These are phyloP conservation scores for Argyresthia goedartella DNA, from an alignment of 2,888 invertebrate species.

Conservation along the genomic window DNA sequence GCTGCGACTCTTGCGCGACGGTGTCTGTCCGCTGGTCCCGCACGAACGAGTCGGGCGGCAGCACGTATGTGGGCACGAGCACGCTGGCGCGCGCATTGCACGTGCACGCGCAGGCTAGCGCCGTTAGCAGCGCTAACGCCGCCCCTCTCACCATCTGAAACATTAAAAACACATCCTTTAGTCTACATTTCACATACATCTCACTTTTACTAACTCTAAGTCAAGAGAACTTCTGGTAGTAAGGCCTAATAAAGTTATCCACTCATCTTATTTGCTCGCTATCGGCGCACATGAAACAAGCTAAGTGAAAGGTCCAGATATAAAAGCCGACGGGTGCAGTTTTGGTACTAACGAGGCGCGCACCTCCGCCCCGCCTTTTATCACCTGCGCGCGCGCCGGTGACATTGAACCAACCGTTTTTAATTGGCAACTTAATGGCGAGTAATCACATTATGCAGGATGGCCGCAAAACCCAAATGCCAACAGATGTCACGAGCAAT, in stretches of 20 bases:
- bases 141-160: slow-evolving; percentile 71
- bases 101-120: slow-evolving; percentile 55
- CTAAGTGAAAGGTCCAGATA: slow-evolving; percentile 63
- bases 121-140: slow-evolving; percentile 58
- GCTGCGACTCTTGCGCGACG: slow-evolving; percentile 46
- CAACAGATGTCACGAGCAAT: slow-evolving; percentile 18
- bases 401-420: slow-evolving; percentile 67
- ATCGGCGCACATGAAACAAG: slow-evolving; percentile 43
- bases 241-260: slow-evolving; percentile 10
- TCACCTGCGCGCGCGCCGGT: slow-evolving; percentile 42
- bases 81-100: slow-evolving; percentile 44
- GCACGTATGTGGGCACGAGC: slow-evolving; percentile 64
- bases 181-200: not conserved
- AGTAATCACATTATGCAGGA: slow-evolving; percentile 30
- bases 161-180: slow-evolving; percentile 27
- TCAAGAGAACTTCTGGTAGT: not conserved
- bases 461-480: slow-evolving; percentile 53
- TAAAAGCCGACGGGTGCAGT: slow-evolving; percentile 51
- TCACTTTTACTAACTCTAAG: slow-evolving; percentile 14
- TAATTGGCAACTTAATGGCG: slow-evolving; percentile 68
- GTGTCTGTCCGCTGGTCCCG: slow-evolving; percentile 61
- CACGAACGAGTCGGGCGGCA: slow-evolving; percentile 66
- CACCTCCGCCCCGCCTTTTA: slow-evolving; percentile 61
- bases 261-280: slow-evolving; percentile 62
- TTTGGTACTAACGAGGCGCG: slow-evolving; percentile 55